These are phyloP conservation scores for Marronus borbonicus DNA, from an alignment of 2,888 invertebrate genomes.

Conservation along the genomic window DNA sequence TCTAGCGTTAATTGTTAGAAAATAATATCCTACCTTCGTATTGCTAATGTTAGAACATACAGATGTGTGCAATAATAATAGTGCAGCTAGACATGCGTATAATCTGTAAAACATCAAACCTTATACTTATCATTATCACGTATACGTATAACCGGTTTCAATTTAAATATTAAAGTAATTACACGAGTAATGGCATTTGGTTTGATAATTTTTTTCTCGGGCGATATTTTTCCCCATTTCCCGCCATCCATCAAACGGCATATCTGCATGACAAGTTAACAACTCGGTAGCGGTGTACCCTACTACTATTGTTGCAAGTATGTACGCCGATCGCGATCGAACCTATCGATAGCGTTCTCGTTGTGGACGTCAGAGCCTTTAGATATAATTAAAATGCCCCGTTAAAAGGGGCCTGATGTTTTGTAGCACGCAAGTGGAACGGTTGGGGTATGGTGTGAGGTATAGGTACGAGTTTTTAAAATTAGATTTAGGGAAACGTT, in stretches of 20 bases:
- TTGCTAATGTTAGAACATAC: no score
- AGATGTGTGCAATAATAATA: no score
- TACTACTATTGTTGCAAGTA: not conserved
- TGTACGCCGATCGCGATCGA: not conserved
- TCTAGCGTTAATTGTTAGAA: no score
- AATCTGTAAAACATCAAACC: no score
- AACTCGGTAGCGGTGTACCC: constrained; percentile 6
- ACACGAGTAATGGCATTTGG: constrained; percentile 8
- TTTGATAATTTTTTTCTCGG: not conserved
- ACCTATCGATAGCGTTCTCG: constrained; percentile 2
- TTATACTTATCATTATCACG: no score
- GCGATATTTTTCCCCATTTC: constrained; percentile 12
- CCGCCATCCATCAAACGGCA: constrained; percentile 25
- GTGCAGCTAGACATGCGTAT: no score
- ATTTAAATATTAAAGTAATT: not conserved
- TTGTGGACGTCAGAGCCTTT: not conserved
- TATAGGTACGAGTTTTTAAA: no score
- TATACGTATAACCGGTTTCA: no score
- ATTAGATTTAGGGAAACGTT: no score
- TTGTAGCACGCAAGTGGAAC: not conserved
- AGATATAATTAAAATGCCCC: constrained; percentile 8
- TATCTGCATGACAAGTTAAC: constrained; percentile 27
- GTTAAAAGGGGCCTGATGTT: not conserved
- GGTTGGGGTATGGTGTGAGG: not conserved
- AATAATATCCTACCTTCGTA: no score